Percentiles rank a stretch among this genome's conserved stretches.
phyloP scores from a whole-genome alignment of 2,888 invertebrate genomes.

The Drosophila birchii region DNA sequence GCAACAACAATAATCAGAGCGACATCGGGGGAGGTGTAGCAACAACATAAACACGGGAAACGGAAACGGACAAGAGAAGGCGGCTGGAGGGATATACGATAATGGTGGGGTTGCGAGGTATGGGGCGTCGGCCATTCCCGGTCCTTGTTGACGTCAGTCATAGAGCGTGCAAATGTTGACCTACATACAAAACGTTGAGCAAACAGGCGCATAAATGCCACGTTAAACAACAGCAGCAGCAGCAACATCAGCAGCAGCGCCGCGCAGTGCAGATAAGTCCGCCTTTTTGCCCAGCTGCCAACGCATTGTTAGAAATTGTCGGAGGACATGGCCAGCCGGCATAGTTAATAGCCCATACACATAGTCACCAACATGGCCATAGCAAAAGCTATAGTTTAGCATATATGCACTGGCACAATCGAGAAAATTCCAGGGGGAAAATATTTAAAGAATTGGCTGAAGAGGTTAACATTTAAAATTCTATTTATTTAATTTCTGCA shows the following conservation, averaged over 20 bases:
- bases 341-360: slow-evolving; percentile 67
- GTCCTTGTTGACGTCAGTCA: slow-evolving; percentile 78
- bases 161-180: slow-evolving; percentile 78
- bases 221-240: slow-evolving; percentile 60
- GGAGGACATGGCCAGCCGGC: slow-evolving; percentile 50
- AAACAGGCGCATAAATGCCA: slow-evolving; percentile 78
- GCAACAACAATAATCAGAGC: slow-evolving; percentile 68
- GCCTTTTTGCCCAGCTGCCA: slow-evolving; percentile 60
- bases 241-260: slow-evolving; percentile 43
- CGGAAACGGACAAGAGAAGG: slow-evolving; percentile 62
- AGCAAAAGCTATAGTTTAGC: slow-evolving; percentile 28
- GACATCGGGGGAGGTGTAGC: slow-evolving; percentile 59
- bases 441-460: neutral
- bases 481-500: neutral
- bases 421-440: neutral
- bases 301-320: slow-evolving; percentile 64
- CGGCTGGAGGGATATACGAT: slow-evolving; percentile 1
- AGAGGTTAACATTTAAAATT: neutral
- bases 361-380: slow-evolving; percentile 23
- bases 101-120: slow-evolving; percentile 8
- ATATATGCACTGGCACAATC: slow-evolving; percentile 16
- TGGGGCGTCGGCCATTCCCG: slow-evolving; percentile 50
- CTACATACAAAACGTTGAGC: slow-evolving; percentile 77
- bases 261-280: slow-evolving; percentile 60
- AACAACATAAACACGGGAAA: slow-evolving; percentile 65